Conservation (phyloP, 2,888 invertebrate genomes). For the Erpobdella octoculata region DNA sequence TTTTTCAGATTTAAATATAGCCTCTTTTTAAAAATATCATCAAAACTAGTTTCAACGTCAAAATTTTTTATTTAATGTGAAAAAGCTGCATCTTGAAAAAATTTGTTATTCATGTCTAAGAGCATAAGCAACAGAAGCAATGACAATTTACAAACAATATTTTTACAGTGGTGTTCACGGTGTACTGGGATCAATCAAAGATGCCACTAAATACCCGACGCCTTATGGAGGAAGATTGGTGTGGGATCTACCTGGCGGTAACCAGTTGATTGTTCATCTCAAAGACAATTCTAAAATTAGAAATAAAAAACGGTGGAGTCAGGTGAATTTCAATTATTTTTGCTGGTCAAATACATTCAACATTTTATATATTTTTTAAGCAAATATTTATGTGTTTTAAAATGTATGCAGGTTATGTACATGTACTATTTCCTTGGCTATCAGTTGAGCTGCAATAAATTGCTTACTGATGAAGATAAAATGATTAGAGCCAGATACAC, state of each 20-base stretch:
- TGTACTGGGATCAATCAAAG: slow-evolving; percentile 6
- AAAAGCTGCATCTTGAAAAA: background rate
- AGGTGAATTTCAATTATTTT: slow-evolving; percentile 24
- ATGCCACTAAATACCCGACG: slow-evolving; percentile 65
- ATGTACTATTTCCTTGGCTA: slow-evolving; percentile 97
- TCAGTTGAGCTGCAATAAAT: slow-evolving; percentile 73
- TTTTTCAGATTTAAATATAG: no score
- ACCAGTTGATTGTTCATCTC: slow-evolving; percentile 86
- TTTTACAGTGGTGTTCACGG: slow-evolving; percentile 19
- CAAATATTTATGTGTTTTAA: background rate
- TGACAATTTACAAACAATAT: background rate
- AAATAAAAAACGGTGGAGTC: slow-evolving; percentile 94
- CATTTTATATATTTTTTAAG: background rate
- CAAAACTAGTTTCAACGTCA: no score
- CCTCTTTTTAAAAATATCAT: no score
- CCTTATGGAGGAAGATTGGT: slow-evolving; percentile 87
- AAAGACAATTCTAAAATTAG: slow-evolving; percentile 91
- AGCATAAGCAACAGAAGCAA: background rate
- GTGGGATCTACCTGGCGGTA: slow-evolving; percentile 90
- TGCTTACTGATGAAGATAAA: slow-evolving; percentile 7
- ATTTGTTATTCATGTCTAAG: background rate
- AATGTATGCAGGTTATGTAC: slow-evolving; percentile 89
- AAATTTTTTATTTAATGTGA: background rate
- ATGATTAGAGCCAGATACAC: slow-evolving; percentile 62
- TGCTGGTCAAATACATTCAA: background rate